Conservation (phyloP, 2,113 vertebrate genomes). For the Psittacus erithacus region DNA sequence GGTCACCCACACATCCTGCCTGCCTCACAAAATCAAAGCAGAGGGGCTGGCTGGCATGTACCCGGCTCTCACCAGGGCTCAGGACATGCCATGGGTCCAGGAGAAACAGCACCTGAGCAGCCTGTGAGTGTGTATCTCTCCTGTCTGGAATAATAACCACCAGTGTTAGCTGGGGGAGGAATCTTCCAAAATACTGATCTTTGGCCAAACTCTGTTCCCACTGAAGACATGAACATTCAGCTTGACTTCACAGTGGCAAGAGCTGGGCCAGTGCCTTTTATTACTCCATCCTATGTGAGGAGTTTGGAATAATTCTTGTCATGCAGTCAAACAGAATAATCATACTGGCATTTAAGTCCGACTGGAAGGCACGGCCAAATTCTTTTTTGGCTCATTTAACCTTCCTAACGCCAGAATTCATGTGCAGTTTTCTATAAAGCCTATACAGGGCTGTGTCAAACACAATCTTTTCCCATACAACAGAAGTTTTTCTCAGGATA, state of each 20-base stretch:
- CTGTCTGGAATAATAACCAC: not conserved
- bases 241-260: not conserved
- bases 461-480: not conserved
- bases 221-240: not conserved
- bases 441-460: not conserved
- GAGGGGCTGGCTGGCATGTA: not conserved
- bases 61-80: accelerated
- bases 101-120: not conserved
- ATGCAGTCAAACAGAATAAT: constrained; percentile 40
- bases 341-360: not conserved
- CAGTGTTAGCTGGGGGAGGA: accelerated
- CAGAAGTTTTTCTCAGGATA: not conserved
- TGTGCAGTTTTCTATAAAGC: not conserved
- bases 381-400: constrained; percentile 42
- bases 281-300: not conserved
- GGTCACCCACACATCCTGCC: accelerated
- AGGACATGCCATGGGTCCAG: accelerated
- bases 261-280: not conserved
- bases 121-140: accelerated
- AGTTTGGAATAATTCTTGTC: constrained; percentile 33
- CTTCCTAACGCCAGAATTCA: constrained; percentile 4
- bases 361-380: not conserved
- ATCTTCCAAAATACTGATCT: not conserved
- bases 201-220: not conserved
- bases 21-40: too few species aligned